A percentile compares a stretch with the other conserved stretches of the same genome.
Evolutionary conservation across 2,888 invertebrate species (phyloP).

Genomic region (Baccha elongata): DNA sequence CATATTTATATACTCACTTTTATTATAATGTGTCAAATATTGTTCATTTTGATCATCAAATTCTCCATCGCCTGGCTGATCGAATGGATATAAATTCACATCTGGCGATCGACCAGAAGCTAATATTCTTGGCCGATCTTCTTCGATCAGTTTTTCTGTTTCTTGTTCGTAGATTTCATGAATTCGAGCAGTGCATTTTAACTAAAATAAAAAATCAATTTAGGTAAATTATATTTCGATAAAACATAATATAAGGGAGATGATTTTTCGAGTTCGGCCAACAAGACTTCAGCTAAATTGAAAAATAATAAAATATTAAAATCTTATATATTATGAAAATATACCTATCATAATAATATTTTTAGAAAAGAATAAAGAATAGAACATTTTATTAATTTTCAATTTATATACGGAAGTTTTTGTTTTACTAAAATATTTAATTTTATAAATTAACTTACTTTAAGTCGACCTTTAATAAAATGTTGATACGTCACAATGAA

Average conservation of each 20-base stretch:
- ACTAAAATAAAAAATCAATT: conserved; percentile 73
- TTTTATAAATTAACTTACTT: conserved; percentile 77
- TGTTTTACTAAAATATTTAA: too few species aligned
- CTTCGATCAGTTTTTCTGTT: conserved; percentile 81
- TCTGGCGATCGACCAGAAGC: conserved; percentile 82
- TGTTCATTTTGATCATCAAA: conserved; percentile 80
- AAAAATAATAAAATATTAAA: not conserved
- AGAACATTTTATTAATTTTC: too few species aligned
- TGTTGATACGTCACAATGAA: conserved; percentile 80
- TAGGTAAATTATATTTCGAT: too few species aligned
- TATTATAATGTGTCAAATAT: conserved; percentile 78
- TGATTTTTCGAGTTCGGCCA: too few species aligned
- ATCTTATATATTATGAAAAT: too few species aligned
- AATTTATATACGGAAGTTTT: too few species aligned
- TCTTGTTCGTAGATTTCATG: conserved; percentile 81
- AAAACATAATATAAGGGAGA: too few species aligned
- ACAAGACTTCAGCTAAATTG: too few species aligned
- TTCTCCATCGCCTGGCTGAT: conserved; percentile 79
- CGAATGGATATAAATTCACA: conserved; percentile 80
- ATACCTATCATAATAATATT: too few species aligned
- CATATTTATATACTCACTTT: conserved; percentile 78
- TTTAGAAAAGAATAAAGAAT: too few species aligned
- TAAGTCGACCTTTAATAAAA: conserved; percentile 80
- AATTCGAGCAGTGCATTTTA: conserved; percentile 81
- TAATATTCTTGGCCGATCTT: conserved; percentile 81